These are phyloP conservation scores for Chiridota heheva DNA, from an alignment of 35 echinoderm and acorn worm genomes.

Conservation along the genomic window DNA sequence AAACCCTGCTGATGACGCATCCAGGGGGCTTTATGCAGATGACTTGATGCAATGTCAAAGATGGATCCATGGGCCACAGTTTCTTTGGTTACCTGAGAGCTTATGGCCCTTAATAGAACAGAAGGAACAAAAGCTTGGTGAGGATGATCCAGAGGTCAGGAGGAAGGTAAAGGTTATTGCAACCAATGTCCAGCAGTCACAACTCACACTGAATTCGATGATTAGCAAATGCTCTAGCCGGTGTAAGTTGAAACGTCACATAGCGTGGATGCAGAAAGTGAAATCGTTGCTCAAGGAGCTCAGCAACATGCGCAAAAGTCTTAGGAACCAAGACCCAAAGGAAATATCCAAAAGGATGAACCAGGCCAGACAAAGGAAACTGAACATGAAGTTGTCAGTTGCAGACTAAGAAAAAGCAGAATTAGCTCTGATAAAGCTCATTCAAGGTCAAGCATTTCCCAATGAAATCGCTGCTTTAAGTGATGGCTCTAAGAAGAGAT, in stretches of 20 bases:
- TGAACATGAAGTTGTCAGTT: conserved; percentile 6
- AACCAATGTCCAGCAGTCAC: neutral
- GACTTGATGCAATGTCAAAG: too few species aligned
- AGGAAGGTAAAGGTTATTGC: conserved; percentile 1
- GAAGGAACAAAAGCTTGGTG: neutral
- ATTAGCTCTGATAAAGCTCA: conserved; percentile 1
- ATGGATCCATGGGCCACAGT: conserved; percentile 43
- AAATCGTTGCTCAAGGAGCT: conserved; percentile 17
- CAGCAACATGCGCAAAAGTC: conserved; percentile 8
- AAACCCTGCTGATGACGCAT: conserved; percentile 59
- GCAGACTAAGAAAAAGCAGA: conserved; percentile 12
- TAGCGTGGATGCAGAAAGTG: conserved; percentile 29
- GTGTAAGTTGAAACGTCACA: conserved; percentile 21
- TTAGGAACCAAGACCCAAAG: neutral
- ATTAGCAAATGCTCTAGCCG: conserved; percentile 25
- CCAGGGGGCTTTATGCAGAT: too few species aligned
- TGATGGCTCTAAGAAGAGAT: neutral
- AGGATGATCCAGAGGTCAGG: conserved; percentile 14
- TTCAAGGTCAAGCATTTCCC: conserved; percentile 22
- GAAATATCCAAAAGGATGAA: conserved; percentile 14
- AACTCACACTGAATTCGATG: neutral
- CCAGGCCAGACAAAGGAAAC: neutral
- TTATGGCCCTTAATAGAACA: conserved; percentile 3
- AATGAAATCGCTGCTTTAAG: conserved; percentile 11
- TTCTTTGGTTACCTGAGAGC: conserved; percentile 12